Conservation (phyloP, 2,888 invertebrate genomes). For the Drosophila histrio region DNA sequence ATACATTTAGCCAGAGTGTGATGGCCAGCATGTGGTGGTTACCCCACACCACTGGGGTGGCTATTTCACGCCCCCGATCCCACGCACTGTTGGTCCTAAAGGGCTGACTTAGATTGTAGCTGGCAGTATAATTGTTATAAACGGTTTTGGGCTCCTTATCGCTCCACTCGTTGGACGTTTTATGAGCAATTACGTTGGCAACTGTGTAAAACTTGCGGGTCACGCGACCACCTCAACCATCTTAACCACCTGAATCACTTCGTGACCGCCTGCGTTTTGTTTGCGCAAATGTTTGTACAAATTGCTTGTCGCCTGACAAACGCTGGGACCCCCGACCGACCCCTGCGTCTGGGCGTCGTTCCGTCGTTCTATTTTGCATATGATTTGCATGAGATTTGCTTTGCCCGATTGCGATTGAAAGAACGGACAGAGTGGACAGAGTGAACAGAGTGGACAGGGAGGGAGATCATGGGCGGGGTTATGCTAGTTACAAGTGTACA, state of each 20-base stretch:
- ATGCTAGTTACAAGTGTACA: constrained; percentile 27
- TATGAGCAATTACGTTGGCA: constrained; percentile 79
- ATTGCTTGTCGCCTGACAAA: constrained; percentile 69
- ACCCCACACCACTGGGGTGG: not conserved
- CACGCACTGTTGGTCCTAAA: constrained; percentile 9
- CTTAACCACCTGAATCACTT: constrained; percentile 4
- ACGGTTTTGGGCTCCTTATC: constrained; percentile 51
- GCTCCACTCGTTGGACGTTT: constrained; percentile 41
- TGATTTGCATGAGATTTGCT: constrained; percentile 57
- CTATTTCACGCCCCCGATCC: constrained; percentile 14
- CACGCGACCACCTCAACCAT: constrained; percentile 45
- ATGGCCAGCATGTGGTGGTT: not conserved
- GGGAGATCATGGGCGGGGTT: not conserved
- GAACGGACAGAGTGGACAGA: constrained; percentile 13
- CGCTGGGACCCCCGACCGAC: not conserved
- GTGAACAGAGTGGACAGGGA: not conserved
- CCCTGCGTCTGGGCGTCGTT: not conserved
- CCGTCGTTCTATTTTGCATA: constrained; percentile 43
- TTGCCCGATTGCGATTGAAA: constrained; percentile 40
- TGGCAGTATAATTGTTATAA: constrained; percentile 67
- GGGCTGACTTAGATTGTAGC: constrained; percentile 20
- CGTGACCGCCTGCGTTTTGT: constrained; percentile 70
- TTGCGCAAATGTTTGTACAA: constrained; percentile 70
- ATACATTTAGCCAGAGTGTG: constrained; percentile 81
- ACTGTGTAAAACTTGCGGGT: constrained; percentile 71